Base-by-base conservation (phyloP, 2,888 invertebrate species). In the Dryocosmus kuriphilus region DNA sequence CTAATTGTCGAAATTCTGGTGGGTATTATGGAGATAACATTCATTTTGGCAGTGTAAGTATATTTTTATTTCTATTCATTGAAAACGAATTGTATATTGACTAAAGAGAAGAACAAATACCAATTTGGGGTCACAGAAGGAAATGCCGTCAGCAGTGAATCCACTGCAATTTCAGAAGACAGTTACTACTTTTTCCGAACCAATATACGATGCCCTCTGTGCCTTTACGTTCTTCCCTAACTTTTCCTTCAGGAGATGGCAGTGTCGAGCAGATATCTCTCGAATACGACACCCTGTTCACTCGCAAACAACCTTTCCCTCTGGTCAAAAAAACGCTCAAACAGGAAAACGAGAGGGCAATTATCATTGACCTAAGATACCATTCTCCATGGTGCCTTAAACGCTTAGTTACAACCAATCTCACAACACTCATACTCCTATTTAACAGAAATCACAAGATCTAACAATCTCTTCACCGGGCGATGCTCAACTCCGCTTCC, bases 271-370 rank as follows among this genome's bases (percentile, higher is more conserved):
- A 83, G 80, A 83, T 80, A 84, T 84, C 81, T 79, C 81, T 81
- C 62, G 84, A 86, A 86, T 89, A 91, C 87, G 86, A 89, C 86
- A 88, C 91, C 90, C 90, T 82, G 86, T 85, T 87, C 87, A 87
- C 84, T 90, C 91, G 86, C 91, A 91, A 91, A 90, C 87, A 88
- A 90, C 85, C 76, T 55, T 32, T 14, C 22, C 32, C 30, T 51
- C 19, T 27, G 60, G 60, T 27, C 60, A 60, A 24, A 16, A 60
- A 60, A 27, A 16, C n/a, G 60, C 60, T 60, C 60, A 60, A 60
- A 9, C 27, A 27, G 24, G 27, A 22, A 16, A 60, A 27, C 60
- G 16, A 60, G 38, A 77, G 61, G 78, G 77, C 85, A 84, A 88
- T 88, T 86, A 88, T 83, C 80, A 80, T 83, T 81, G 76, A 76